Percentiles rank a stretch among this genome's conserved stretches.
These are phyloP conservation scores for Tuta absoluta DNA, from an alignment of 2,888 invertebrate genomes.

Conservation along the genomic window DNA sequence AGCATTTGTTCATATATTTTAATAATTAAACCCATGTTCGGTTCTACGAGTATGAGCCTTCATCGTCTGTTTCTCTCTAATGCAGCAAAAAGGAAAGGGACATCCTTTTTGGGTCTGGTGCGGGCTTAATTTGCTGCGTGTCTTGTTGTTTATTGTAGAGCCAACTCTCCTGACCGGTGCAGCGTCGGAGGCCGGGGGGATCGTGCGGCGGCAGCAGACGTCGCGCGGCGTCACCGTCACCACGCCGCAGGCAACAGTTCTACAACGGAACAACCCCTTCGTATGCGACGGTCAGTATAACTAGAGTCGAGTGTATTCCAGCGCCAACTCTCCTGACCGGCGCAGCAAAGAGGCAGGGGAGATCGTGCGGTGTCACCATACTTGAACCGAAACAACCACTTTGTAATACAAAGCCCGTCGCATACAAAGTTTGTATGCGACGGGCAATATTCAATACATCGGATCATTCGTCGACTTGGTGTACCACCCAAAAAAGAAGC, in stretches of 20 bases:
- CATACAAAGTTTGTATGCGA: neutral
- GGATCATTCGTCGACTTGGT: too few relatives aligned
- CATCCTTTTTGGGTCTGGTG: too few relatives aligned
- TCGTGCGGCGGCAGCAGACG: constrained; percentile 48
- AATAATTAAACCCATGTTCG: too few relatives aligned
- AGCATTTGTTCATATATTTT: too few relatives aligned
- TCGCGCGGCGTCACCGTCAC: constrained; percentile 67
- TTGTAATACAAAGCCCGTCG: neutral
- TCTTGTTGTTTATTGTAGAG: constrained; percentile 13
- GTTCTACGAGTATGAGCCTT: too few relatives aligned
- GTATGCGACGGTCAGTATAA: constrained; percentile 57
- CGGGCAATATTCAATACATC: neutral
- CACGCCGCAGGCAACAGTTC: constrained; percentile 42
- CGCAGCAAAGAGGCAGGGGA: neutral
- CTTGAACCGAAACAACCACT: too few relatives aligned
- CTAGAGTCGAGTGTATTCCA: neutral
- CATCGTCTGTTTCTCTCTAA: too few relatives aligned
- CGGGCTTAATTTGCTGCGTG: neutral
- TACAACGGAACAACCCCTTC: constrained; percentile 54
- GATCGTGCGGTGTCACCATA: neutral
- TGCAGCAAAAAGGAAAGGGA: too few relatives aligned
- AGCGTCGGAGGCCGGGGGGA: constrained; percentile 43
- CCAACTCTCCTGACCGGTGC: constrained; percentile 39
- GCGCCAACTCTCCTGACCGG: neutral
- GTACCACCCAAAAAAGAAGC: too few relatives aligned